Evolutionary conservation across 1,140 invertebrate species (phyloP), one percentile per base, ranked within the genome.

Genomic region (Eriosoma lanigerum): DNA sequence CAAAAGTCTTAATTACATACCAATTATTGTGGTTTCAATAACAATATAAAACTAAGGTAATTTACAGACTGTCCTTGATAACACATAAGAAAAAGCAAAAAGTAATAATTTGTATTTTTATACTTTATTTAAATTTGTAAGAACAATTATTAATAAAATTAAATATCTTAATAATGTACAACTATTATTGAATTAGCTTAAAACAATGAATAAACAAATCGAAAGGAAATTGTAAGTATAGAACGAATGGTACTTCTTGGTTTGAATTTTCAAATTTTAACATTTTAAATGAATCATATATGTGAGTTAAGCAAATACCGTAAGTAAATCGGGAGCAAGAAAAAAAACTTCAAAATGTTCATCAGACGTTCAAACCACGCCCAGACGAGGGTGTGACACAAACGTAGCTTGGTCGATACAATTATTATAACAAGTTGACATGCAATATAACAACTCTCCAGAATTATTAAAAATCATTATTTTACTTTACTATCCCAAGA

Each of bases 381-480:
- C 72, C 72, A 58, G 29, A 19, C 52, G 50, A 76, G 72, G 72
- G 72, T 76, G 72, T 76, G 54, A 73, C 70, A 73, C 70, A 73
- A 21, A 54, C 62, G 29, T 76, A 58, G 50, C 72, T 76, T 58
- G 72, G 72, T 76, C 50, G 72, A 76, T 76, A 76, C 50, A 76
- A 76, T 76, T 56, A 76, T 54, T 48, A 58, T 76, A 76, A 56
- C 72, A 44, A 76, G 29, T 76, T 58, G 72, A 76, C 72, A 58
- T 56, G 72, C 72, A 44, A 76, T 58, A 76, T 38, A 68, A 10
- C 3, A 19, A 58, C 52, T 76, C 52, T 76, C 21, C 72, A 9
- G n/a, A 58, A 76, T 76, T 76, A 58, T 58, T 76, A 54, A 76
- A 76, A 76, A 72, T 72, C 72, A 58, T 56, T 76, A 76, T 58